Base-by-base conservation (phyloP, 2,797 vertebrate genomes). In the Xiphophorus birchmanni region DNA sequence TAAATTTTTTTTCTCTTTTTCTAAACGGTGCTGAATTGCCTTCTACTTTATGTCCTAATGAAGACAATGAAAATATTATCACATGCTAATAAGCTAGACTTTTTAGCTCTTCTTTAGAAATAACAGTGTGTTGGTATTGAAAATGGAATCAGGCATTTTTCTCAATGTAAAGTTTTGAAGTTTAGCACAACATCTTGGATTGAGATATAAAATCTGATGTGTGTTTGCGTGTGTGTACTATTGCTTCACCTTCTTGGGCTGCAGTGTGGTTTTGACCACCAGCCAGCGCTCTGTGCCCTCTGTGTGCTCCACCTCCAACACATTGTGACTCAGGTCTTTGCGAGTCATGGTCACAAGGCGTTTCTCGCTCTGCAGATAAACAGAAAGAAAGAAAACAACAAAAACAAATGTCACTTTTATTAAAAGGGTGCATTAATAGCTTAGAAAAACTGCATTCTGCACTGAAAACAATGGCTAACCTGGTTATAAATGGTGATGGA, bases 401-500 rank as follows among this genome's bases (percentile, higher is more conserved):
- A 60, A 35, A 11, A 29, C 18, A 26, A 32, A 37, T 0, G 48
- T 32, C 54, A 21, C 18, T 29, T 75, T 58, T 32, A 32, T 44
- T 5, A 56, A 40, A 50, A 48, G 11, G 21, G n/a, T 50, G 32
- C 15, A 52, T 32, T 23, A 11, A 47, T 42, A 42, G 26, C 67
- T 26, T 29, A 8, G 26, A 29, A 45, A 7, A 0, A 10, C 3
- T 11, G 37, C 42, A 58, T 35, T 72, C 45, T 79, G 42, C 44
- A n/a, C 2, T n/a, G 10, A 7, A 45, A 48, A 37, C 42, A 52
- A 40, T 21, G n/a, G 23, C 12, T 7, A 32, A 96, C 96, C 92
- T 95, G 93, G 47, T 94, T 96, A 91, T 92, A 94, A 86, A 97
- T 96, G 83, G 86, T 91, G 86, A 97, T 95, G 73, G 94, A 96